Percentiles rank a stretch among this genome's conserved stretches.
Evolutionary conservation across 2,888 invertebrate species (phyloP).

Genomic region (Sepiola atlantica): DNA sequence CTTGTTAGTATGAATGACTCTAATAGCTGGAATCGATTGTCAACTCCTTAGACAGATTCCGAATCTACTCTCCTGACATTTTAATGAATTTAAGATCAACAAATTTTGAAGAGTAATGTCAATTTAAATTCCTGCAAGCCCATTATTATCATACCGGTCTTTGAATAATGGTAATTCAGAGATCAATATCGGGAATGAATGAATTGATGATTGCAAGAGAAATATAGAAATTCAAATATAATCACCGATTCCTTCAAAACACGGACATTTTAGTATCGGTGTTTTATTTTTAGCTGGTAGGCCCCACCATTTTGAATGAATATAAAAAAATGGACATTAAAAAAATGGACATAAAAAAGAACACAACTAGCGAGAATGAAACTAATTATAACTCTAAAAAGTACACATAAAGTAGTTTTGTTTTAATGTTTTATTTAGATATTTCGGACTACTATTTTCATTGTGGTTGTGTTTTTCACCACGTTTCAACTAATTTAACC

Average conservation of each 20-base stretch:
- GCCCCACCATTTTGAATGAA: too few species aligned
- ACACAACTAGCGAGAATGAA: too few species aligned
- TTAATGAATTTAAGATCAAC: background rate
- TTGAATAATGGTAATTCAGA: background rate
- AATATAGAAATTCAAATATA: background rate
- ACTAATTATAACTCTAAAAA: too few species aligned
- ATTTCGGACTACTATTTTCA: too few species aligned
- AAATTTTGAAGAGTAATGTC: background rate
- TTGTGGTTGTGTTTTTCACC: too few species aligned
- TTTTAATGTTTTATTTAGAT: too few species aligned
- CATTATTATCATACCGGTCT: background rate
- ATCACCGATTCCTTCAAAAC: background rate
- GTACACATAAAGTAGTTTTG: too few species aligned
- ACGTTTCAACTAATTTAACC: too few species aligned
- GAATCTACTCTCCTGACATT: constrained; percentile 1
- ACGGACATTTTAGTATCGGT: background rate
- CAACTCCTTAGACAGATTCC: background rate
- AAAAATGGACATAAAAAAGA: too few species aligned
- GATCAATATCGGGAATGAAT: background rate
- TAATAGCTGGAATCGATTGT: background rate
- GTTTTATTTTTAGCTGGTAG: background rate
- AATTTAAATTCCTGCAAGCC: background rate
- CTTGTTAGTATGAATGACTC: background rate
- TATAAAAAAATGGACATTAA: too few species aligned
- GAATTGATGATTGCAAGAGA: background rate